Base-by-base conservation (phyloP, 2,888 invertebrate species). In the Cryptophagus acutangulus region DNA sequence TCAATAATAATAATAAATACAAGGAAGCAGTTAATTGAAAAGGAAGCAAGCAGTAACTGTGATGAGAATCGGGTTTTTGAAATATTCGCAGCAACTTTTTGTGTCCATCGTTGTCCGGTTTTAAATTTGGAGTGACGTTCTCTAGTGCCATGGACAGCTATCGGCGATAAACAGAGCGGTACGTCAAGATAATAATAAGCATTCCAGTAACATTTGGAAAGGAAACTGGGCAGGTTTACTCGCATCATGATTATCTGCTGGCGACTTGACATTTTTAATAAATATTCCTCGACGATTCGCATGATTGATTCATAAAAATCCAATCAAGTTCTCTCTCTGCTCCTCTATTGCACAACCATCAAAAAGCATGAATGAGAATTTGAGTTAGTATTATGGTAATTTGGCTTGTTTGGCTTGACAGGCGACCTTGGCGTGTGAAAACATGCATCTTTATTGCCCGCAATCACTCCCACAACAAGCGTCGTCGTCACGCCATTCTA, bases 391-490 rank as follows among this genome's bases (percentile, higher is more conserved):
- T n/a, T 48, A 50, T 50, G 50, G 45, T 45, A 49, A 49, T 47
- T 36, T 17, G 46, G 42, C 47, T 45, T 43, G 46, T 47, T 41
- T 43, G 30, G 39, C 45, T 41, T 46, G 46, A 46, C 41, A 43
- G 43, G 20, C 45, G 49, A 43, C 50, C 50, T 50, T 50, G 50
- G 45, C 47, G 47, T 50, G 50, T 45, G 47, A 50, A 44, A 38
- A 16, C 38, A 46, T 41, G 41, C 43, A 39, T 41, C 40, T 43
- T 46, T 33, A 30, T 25, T 37, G 40, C 40, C 34, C 38, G 36
- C 40, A 41, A 48, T 46, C 46, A 45, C 45, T 43, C 46, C 47
- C 38, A 49, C 46, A 49, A 49, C 41, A 31, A 28, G n/a, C n/a
- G n/a, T n/a, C n/a, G n/a, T n/a, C 37, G 45, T 46, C 46, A 44